Conservation (phyloP, 2,113 vertebrate genomes). For the Neotoma lepida region DNA sequence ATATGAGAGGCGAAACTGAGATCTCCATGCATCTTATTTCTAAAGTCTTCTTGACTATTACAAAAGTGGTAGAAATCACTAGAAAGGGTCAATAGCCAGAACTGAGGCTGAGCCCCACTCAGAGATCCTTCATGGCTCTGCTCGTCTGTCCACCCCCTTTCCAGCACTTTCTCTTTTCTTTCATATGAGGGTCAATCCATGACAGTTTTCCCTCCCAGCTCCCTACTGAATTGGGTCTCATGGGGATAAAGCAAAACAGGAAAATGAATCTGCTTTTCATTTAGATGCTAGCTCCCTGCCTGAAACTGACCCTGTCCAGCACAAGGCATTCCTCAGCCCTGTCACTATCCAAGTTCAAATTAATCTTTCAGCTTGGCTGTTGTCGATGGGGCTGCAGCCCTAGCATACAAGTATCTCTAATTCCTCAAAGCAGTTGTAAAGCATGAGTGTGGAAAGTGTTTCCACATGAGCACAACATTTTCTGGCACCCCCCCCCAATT, state of each 20-base stretch:
- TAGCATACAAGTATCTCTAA: slow-evolving; percentile 56
- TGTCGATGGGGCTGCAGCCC: slow-evolving; percentile 42
- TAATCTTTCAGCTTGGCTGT: slow-evolving; percentile 51
- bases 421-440: slow-evolving; percentile 71
- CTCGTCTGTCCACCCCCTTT: not conserved
- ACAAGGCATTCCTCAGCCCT: slow-evolving; percentile 42
- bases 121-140: not conserved
- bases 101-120: slow-evolving; percentile 26
- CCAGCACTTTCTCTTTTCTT: slow-evolving; percentile 32
- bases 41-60: not conserved
- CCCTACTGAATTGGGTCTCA: slow-evolving; percentile 44
- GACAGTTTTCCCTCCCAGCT: slow-evolving; percentile 54
- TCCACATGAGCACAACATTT: slow-evolving; percentile 41
- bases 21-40: not conserved
- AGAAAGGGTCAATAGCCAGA: slow-evolving; percentile 65
- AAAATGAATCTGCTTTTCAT: slow-evolving; percentile 54
- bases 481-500: not conserved
- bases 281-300: slow-evolving; percentile 59
- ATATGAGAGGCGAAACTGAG: not conserved
- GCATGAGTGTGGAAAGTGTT: slow-evolving; percentile 49
- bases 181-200: not conserved
- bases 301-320: slow-evolving; percentile 12
- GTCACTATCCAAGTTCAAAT: slow-evolving; percentile 14
- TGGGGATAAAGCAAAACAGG: slow-evolving; percentile 45
- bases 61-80: not conserved